Evolutionary conservation across 2,113 vertebrate species (phyloP).

Genomic region (Phrynocephalus versicolor): DNA sequence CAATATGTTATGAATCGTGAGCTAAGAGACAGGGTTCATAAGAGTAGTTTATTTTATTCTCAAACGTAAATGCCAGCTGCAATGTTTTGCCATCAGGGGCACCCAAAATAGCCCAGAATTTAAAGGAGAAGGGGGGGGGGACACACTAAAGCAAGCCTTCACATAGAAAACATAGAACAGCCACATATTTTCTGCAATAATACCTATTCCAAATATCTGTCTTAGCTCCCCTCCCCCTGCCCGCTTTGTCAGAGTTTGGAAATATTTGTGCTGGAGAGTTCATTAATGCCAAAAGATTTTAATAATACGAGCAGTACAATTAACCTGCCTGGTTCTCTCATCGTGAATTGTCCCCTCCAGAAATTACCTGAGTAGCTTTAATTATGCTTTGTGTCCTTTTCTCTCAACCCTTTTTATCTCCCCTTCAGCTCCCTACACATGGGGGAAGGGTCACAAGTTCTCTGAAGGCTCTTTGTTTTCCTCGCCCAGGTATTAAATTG

Average conservation of each 20-base stretch:
- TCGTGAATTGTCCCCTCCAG: slow-evolving; percentile 49
- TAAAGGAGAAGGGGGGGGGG: not conserved
- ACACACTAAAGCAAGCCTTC: not conserved
- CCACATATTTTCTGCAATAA: not conserved
- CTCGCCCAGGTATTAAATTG: slow-evolving; percentile 67
- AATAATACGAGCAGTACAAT: slow-evolving; percentile 18
- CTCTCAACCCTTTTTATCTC: slow-evolving; percentile 69
- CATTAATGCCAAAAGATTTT: slow-evolving; percentile 1
- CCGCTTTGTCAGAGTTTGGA: not conserved
- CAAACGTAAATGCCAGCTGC: not conserved
- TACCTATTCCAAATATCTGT: not conserved
- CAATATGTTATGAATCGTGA: not conserved
- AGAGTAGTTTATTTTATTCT: not conserved
- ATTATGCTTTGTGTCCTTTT: slow-evolving; percentile 60
- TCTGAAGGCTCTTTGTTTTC: slow-evolving; percentile 75
- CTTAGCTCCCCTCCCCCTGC: no score
- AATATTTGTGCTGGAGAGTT: not conserved
- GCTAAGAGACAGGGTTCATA: not conserved
- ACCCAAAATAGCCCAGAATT: not conserved
- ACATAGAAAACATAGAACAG: not conserved
- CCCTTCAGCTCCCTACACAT: slow-evolving; percentile 48
- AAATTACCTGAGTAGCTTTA: slow-evolving; percentile 66
- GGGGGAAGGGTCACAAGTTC: slow-evolving; percentile 46
- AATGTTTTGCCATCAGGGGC: not conserved
- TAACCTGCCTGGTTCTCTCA: slow-evolving; percentile 51